Evolutionary conservation across 2,797 vertebrate genomes (phyloP).

Genomic region (Alauda arvensis): DNA sequence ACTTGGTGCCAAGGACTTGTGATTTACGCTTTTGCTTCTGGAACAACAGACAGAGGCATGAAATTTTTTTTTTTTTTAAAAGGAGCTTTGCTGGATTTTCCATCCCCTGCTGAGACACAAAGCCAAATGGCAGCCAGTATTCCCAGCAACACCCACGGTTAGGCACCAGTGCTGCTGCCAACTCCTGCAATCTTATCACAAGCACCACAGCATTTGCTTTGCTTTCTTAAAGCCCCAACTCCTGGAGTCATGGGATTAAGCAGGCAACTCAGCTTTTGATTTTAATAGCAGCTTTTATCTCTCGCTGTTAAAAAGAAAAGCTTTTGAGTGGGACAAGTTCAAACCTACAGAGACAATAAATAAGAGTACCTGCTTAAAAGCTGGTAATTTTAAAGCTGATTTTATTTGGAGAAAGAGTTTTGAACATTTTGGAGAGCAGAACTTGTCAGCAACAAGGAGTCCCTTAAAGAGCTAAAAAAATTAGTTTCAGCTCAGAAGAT

Average conservation of each 20-base stretch:
- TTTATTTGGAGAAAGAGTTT: not conserved
- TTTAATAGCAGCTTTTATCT: not conserved
- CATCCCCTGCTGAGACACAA: not conserved
- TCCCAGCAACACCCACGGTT: constrained; percentile 9
- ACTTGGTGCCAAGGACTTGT: not conserved
- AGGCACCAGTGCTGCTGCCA: not conserved
- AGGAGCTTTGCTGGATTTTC: constrained; percentile 25
- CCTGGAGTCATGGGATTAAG: constrained; percentile 5
- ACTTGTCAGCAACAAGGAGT: not conserved
- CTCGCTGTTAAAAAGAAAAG: not conserved
- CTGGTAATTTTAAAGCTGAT: not conserved
- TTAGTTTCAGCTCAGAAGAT: not conserved
- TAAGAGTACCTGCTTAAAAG: not conserved
- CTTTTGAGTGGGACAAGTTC: not conserved
- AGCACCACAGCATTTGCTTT: not conserved
- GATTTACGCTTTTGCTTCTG: constrained; percentile 34
- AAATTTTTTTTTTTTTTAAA: not conserved
- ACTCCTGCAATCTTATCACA: constrained; percentile 29
- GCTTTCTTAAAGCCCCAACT: constrained; percentile 1
- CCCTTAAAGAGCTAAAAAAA: not conserved
- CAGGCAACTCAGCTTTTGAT: not conserved
- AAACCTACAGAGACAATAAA: not conserved
- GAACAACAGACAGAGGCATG: constrained; percentile 14
- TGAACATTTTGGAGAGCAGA: not conserved
- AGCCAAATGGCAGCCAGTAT: constrained; percentile 18